Percentiles rank a stretch among this genome's conserved stretches.
These are phyloP conservation scores for Pogonophryne albipinna DNA, from an alignment of 2,797 vertebrate genomes.

Conservation along the genomic window DNA sequence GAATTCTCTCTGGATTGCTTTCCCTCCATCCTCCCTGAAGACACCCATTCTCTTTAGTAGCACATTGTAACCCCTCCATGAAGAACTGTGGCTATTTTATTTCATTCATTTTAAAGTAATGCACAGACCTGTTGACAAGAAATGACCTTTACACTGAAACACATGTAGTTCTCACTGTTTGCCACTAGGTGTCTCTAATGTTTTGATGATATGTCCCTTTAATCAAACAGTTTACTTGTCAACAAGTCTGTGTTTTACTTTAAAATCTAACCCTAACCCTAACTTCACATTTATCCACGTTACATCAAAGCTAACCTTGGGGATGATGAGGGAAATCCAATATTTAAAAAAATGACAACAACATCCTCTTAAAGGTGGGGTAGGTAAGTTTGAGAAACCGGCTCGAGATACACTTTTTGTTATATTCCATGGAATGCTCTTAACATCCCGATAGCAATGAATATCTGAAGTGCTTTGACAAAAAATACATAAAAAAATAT, in stretches of 20 bases:
- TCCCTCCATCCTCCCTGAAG: slow-evolving; percentile 43
- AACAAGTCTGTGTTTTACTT: background rate
- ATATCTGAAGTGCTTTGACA: no score
- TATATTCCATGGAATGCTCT: no score
- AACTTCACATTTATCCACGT: background rate
- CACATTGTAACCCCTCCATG: background rate
- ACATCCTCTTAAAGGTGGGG: no score
- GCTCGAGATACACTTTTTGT: no score
- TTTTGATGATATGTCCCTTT: background rate
- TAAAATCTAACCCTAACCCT: background rate
- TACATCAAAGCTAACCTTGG: background rate
- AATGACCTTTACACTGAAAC: background rate
- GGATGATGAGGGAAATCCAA: background rate
- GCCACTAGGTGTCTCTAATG: background rate
- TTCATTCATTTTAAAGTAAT: background rate
- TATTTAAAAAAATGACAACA: no score
- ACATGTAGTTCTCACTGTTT: background rate
- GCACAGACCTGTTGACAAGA: slow-evolving; percentile 2
- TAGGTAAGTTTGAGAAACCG: no score
- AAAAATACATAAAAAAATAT: no score
- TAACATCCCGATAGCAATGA: no score
- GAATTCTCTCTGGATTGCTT: slow-evolving; percentile 62
- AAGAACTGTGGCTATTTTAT: background rate
- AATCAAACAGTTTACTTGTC: background rate
- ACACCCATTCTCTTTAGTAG: background rate